phyloP scores from a whole-genome alignment of 2,113 vertebrate genomes.

The Propithecus coquereli region DNA sequence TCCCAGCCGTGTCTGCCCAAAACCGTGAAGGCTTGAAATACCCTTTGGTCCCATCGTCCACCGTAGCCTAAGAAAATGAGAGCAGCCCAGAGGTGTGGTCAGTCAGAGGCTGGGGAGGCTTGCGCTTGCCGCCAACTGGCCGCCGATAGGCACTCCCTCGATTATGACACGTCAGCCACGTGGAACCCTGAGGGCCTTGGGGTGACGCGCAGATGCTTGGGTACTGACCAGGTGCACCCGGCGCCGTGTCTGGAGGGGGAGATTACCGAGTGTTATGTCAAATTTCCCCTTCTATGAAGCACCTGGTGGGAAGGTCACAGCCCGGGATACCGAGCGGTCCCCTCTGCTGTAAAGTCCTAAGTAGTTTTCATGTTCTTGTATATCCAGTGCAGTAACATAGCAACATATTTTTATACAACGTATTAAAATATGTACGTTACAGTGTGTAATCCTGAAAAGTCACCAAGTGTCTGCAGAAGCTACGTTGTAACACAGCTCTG shows the following conservation, averaged over 20 bases:
- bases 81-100: not conserved
- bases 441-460: not conserved
- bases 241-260: rapidly evolving
- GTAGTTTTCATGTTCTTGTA: rapidly evolving
- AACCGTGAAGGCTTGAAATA: rapidly evolving
- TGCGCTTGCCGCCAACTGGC: rapidly evolving
- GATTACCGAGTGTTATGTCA: rapidly evolving
- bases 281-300: rapidly evolving
- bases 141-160: rapidly evolving
- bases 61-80: not conserved
- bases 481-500: rapidly evolving
- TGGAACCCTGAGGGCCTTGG: not conserved
- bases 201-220: not conserved
- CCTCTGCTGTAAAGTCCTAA: not conserved
- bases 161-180: not conserved
- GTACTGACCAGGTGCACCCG: rapidly evolving
- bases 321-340: not conserved
- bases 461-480: rapidly evolving
- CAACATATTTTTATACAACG: rapidly evolving
- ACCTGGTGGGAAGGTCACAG: not conserved
- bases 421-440: rapidly evolving
- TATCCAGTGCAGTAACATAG: rapidly evolving
- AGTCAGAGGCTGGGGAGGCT: too few relatives aligned
- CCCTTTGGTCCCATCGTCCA: not conserved
- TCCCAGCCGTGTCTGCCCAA: not conserved